Percentiles rank a stretch among this genome's conserved stretches.
phyloP scores from a whole-genome alignment of 1,140 invertebrate genomes.

The Popillia japonica region DNA sequence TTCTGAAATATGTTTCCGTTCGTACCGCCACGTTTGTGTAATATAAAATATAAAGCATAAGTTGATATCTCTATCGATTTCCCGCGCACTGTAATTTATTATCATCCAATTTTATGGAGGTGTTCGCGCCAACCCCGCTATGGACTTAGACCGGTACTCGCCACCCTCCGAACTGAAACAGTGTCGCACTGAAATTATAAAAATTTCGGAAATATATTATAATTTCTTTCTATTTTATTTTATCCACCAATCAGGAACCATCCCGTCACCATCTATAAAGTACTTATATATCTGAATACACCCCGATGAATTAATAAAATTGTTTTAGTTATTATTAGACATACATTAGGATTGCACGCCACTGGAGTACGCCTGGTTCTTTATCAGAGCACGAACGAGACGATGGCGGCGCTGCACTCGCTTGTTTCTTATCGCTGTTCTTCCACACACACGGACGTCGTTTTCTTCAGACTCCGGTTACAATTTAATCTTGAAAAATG shows the following conservation, averaged over 20 bases:
- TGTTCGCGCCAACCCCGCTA: neutral
- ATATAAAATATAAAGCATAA: slow-evolving; percentile 33
- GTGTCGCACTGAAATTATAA: too few species aligned
- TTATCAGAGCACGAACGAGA: neutral
- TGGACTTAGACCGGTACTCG: neutral
- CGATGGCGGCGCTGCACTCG: neutral
- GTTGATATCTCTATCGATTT: slow-evolving; percentile 28
- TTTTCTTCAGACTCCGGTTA: neutral
- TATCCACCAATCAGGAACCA: too few species aligned
- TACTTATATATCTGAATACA: too few species aligned
- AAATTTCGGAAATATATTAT: too few species aligned
- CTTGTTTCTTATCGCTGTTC: slow-evolving; percentile 10
- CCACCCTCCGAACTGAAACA: neutral
- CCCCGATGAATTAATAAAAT: too few species aligned
- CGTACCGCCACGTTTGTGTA: slow-evolving; percentile 7
- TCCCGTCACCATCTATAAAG: too few species aligned
- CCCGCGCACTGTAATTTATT: slow-evolving; percentile 8
- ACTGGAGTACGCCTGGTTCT: neutral
- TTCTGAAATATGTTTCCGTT: slow-evolving; percentile 20
- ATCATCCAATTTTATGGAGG: slow-evolving; percentile 33
- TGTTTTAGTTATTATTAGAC: too few species aligned
- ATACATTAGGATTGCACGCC: neutral
- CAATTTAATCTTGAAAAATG: slow-evolving; percentile 34
- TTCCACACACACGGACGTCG: slow-evolving; percentile 12
- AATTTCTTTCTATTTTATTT: too few species aligned